phyloP scores from a whole-genome alignment of 2,113 vertebrate species.

The Tiliqua scincoides region DNA sequence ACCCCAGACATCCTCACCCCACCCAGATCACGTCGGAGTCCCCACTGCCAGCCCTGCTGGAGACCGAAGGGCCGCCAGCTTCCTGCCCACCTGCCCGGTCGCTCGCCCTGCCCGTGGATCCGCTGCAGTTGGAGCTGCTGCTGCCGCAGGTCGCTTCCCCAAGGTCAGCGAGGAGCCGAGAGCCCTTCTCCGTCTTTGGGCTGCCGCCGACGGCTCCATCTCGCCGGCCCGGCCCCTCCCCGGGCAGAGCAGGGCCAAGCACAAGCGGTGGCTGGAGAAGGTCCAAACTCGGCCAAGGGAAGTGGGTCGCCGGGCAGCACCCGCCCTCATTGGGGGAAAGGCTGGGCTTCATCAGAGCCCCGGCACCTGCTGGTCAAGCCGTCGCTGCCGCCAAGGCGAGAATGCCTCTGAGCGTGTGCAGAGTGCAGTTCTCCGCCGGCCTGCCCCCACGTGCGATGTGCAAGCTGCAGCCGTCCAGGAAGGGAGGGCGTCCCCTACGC shows the following conservation, averaged over 20 bases:
- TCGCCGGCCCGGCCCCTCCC: not conserved
- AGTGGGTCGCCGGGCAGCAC: not conserved
- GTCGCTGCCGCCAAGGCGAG: not conserved
- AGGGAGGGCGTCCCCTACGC: no score
- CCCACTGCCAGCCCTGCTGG: not conserved
- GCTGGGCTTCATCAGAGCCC: not conserved
- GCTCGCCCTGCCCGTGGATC: not conserved
- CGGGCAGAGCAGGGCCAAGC: not conserved
- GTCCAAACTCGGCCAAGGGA: not conserved
- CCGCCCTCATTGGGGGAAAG: no score
- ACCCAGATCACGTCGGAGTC: no score
- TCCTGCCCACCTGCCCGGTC: not conserved
- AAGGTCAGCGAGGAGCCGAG: not conserved
- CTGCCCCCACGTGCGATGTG: fast-evolving
- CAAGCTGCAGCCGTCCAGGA: fast-evolving
- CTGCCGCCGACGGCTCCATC: not conserved
- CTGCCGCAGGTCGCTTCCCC: conserved; percentile 6
- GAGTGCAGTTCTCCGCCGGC: not conserved
- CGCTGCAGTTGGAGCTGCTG: not conserved
- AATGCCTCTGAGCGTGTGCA: not conserved
- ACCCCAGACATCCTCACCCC: not conserved
- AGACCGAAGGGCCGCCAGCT: not conserved
- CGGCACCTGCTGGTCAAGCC: not conserved
- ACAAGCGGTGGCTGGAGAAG: not conserved
- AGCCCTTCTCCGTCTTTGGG: not conserved